Conservation (phyloP, 2,888 invertebrate genomes). For the Tholera decimalis region DNA sequence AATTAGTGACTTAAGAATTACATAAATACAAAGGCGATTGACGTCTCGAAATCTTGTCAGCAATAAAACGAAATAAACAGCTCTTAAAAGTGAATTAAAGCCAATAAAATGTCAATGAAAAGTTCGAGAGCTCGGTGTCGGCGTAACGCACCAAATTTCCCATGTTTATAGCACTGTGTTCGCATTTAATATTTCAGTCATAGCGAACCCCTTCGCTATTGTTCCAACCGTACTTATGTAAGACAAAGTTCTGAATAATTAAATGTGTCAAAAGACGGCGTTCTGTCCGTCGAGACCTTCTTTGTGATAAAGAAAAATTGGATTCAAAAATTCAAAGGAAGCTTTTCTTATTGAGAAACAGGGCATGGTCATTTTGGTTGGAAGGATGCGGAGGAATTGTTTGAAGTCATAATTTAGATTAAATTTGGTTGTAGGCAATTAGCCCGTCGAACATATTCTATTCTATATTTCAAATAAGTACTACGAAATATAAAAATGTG, state of each 20-base stretch:
- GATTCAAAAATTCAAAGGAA: constrained; percentile 17
- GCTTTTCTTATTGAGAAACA: neutral
- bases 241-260: constrained; percentile 62
- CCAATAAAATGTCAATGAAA: constrained; percentile 65
- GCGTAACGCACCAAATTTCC: constrained; percentile 53
- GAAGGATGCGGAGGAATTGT: neutral
- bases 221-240: constrained; percentile 61
- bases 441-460: no score
- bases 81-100: constrained; percentile 59
- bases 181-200: constrained; percentile 62
- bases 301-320: constrained; percentile 28
- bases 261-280: constrained; percentile 59
- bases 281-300: constrained; percentile 33
- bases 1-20: constrained; percentile 8
- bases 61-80: constrained; percentile 62
- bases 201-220: constrained; percentile 57
- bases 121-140: constrained; percentile 47
- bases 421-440: no score
- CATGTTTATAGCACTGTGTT: constrained; percentile 61
- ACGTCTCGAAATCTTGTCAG: constrained; percentile 41
- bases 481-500: no score
- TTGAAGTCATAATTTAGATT: no score
- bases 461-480: no score
- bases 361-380: neutral
- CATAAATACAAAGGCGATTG: constrained; percentile 8